A percentile compares a stretch with the other conserved stretches of the same genome.
These are phyloP conservation scores for Noctua fimbriata DNA, from an alignment of 2,888 invertebrate species.

Conservation along the genomic window DNA sequence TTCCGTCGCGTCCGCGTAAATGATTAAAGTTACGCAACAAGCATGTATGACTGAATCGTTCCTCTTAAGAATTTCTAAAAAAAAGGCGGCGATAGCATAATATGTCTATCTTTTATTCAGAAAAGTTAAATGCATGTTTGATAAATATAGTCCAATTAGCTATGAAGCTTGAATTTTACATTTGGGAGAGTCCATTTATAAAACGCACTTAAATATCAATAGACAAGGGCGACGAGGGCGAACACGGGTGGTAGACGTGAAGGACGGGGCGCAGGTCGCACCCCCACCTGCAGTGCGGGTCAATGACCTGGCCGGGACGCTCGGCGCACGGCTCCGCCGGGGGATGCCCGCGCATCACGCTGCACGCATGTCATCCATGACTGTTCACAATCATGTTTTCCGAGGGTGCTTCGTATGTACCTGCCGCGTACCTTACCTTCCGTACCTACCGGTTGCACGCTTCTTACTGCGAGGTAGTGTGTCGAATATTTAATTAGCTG, in stretches of 20 bases:
- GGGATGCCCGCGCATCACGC: conserved; percentile 50
- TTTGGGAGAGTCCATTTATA: conserved; percentile 11
- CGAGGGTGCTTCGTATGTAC: conserved; percentile 1
- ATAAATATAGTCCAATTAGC: background rate
- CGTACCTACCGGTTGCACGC: background rate
- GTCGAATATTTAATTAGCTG: conserved; percentile 33
- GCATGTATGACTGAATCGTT: no score
- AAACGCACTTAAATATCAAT: background rate
- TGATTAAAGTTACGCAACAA: no score
- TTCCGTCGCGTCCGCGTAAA: no score
- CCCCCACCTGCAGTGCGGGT: conserved; percentile 59
- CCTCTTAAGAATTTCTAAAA: no score
- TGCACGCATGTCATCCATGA: conserved; percentile 13
- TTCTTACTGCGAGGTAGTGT: conserved; percentile 4
- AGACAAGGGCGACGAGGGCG: conserved; percentile 44
- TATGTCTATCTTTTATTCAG: background rate
- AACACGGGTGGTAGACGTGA: conserved; percentile 38
- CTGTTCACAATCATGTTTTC: conserved; percentile 22
- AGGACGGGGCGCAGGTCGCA: conserved; percentile 36
- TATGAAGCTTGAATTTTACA: background rate
- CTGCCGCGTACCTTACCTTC: no score
- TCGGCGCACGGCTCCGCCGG: conserved; percentile 24
- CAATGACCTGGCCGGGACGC: conserved; percentile 67
- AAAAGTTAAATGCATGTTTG: conserved; percentile 6
- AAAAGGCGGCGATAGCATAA: no score